Evolutionary conservation across 2,888 invertebrate species (phyloP).

Genomic region (Vannuccia rotundouncinata): DNA sequence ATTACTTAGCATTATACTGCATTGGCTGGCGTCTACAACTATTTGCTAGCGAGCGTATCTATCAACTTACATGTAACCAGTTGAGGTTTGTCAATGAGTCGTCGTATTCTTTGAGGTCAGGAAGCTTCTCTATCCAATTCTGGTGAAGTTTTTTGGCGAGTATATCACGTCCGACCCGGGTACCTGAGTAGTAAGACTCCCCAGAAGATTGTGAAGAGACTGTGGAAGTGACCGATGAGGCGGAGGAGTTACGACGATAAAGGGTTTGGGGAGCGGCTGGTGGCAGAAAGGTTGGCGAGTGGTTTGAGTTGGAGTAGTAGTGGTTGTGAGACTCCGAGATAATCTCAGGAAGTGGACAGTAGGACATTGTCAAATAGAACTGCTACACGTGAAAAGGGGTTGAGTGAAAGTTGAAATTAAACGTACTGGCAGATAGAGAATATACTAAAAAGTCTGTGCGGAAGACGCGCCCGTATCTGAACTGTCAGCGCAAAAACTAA

Average conservation of each 20-base stretch:
- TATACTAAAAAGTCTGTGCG: background rate
- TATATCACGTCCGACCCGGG: background rate
- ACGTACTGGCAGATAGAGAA: background rate
- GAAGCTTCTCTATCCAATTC: conserved; percentile 21
- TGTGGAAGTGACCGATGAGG: conserved; percentile 4
- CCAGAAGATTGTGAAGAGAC: background rate
- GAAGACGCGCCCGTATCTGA: background rate
- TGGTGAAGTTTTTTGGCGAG: conserved; percentile 34
- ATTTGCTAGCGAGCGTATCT: too few relatives aligned
- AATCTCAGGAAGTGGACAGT: background rate
- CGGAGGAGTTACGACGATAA: background rate
- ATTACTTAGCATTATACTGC: too few relatives aligned
- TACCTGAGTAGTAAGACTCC: background rate
- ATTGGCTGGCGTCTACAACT: too few relatives aligned
- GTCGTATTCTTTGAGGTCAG: conserved; percentile 29
- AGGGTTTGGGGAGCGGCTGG: background rate
- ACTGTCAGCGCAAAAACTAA: background rate
- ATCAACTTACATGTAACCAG: conserved; percentile 33
- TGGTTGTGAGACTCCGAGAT: background rate
- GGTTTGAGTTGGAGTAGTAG: background rate
- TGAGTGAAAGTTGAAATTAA: background rate
- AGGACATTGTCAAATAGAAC: background rate
- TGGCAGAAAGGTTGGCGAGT: conserved; percentile 8
- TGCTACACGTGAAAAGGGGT: background rate
- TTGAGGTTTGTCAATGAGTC: conserved; percentile 35